Percentiles rank a stretch among this genome's conserved stretches.
Conservation (phyloP, 2,888 invertebrate species). For the Congeria kusceri region DNA sequence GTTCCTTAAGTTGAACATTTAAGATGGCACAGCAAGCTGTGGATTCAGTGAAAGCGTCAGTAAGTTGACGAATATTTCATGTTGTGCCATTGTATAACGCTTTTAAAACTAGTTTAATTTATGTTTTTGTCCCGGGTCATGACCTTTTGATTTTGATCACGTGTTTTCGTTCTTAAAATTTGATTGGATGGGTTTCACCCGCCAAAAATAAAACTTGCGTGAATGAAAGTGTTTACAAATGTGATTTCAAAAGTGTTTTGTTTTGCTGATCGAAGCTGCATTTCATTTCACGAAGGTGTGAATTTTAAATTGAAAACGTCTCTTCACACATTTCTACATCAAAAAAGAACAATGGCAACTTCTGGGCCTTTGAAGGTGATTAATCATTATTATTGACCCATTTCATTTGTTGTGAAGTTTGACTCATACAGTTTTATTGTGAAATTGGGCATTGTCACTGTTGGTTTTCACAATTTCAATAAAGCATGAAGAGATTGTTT, state of each 20-base stretch:
- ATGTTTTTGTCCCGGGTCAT: slow-evolving; percentile 59
- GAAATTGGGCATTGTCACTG: too few relatives aligned
- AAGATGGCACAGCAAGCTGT: slow-evolving; percentile 64
- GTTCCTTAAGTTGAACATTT: not conserved
- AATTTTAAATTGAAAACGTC: not conserved
- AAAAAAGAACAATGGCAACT: slow-evolving; percentile 28
- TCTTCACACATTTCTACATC: not conserved
- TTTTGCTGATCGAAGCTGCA: not conserved
- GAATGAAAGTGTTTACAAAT: not conserved
- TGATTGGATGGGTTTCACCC: slow-evolving; percentile 47
- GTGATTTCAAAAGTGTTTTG: not conserved
- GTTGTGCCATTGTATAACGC: slow-evolving; percentile 1
- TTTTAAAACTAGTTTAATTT: slow-evolving; percentile 48
- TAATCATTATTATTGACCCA: not conserved
- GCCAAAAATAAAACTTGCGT: slow-evolving; percentile 46
- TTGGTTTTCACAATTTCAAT: too few relatives aligned
- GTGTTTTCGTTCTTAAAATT: slow-evolving; percentile 31
- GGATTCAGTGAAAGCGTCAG: slow-evolving; percentile 58
- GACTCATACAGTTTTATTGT: too few relatives aligned
- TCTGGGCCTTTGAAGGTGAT: slow-evolving; percentile 55
- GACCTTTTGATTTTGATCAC: slow-evolving; percentile 45
- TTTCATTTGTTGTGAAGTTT: not conserved
- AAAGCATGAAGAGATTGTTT: too few relatives aligned
- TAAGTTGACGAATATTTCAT: slow-evolving; percentile 28
- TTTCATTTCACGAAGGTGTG: not conserved